Evolutionary conservation across 2,888 invertebrate species (phyloP), one percentile per base, ranked within the genome.

Genomic region (Drosophila sordidula): DNA sequence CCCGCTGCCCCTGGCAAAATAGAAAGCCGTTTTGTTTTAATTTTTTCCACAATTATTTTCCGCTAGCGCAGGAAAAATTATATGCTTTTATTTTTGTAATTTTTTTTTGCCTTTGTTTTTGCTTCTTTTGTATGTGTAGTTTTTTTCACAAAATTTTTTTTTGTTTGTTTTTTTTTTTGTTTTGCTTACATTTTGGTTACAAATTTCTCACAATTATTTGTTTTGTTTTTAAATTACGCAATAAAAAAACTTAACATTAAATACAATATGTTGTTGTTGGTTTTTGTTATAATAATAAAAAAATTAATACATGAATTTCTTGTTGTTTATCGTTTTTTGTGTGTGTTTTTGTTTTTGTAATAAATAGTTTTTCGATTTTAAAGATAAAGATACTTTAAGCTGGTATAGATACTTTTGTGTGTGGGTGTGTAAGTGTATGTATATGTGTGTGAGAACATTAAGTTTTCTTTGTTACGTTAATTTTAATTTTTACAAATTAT

Each of bases 201-300:
- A 88, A 88, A 86, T 86, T 85, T 86, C 85, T 85, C 81, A 79
- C 79, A 83, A 83, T 79, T 84, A 68, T 70, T 78, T 86, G 39
- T 70, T 58, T 51, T 66, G 52, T 62, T 46, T 68, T 67, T 70
- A 64, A 78, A 65, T 84, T 85, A 85, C 78, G 78, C 74, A 83
- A 83, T 84, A 88, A 88, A 88, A 80, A 86, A 86, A 86, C 86
- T 86, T 86, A 86, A 86, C 86, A 88, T 88, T 86, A 86, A 85
- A 86, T 88, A 86, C 84, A 84, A 80, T 87, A 87, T 85, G 82
- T 85, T 67, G 39, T 72, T 85, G 66, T 74, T 81, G 63, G 34
- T 34, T 77, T 74, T 79, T 66, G 56, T 75, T 70, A 65, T 78
- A 73, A 82, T 80, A 80, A 80, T 74, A 87, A 75, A 64, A 75